Evolutionary conservation across 2,888 invertebrate species (phyloP), one percentile per base, ranked within the genome.

Genomic region (Sinhomidia bicolor): DNA sequence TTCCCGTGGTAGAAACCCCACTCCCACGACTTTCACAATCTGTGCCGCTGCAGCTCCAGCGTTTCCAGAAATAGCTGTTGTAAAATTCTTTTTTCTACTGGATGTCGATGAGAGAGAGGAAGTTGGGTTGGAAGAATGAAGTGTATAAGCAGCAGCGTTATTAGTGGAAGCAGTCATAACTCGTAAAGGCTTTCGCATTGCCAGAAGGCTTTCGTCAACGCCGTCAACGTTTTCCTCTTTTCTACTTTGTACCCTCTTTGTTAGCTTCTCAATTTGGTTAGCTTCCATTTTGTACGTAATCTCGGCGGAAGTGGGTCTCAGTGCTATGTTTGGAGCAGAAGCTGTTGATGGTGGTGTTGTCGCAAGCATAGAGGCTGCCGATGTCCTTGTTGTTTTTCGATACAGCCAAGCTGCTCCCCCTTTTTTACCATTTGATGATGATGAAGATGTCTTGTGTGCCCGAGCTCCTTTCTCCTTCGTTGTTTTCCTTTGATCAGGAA

Each of bases 401-500:
- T 71, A 81, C 47, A 80, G 14, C 85, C 79, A 86, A 80, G 80
- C 79, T 79, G 36, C 71, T 86, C 29, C 62, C 14, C 5, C 14
- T 29, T 71, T 60, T 65, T 65, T 54, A 36, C 36, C 78, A 29
- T 29, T 78, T 60, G 44, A 62, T 26, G 41, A 17, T 12, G 62
- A 44, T 51, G n/a, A 36, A 36, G 36, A 86, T 71, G 82, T 87
- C 41, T 44, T 76, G n/a, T 51, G 51, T 54, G 65, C 81, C 6
- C 23, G 12, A 32, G 29, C 54, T 78, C 32, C 62, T 44, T 74
- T 36, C 57, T 51, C n/a, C 14, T 51, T 71, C 47, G 54, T 81
- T 87, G 76, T 82, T 87, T 87, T 76, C 54, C 82, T 87, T 87
- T 87, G 87, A 87, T 86, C 86, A 74, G 60, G 80, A 62, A 86